Conservation (phyloP, 1,140 invertebrate species). For the Euwallacea fornicatus region DNA sequence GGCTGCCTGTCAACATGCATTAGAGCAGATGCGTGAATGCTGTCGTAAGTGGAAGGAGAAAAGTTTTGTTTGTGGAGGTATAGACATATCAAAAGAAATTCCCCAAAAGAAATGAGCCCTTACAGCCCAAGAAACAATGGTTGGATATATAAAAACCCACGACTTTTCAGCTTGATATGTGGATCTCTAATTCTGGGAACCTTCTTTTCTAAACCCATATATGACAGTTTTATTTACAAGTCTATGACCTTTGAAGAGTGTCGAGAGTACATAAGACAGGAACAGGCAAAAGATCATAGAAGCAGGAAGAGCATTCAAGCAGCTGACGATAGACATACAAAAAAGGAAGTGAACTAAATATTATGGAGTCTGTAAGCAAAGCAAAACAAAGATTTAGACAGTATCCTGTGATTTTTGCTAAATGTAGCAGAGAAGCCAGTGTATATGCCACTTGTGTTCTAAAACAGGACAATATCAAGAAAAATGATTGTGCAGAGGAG, state of each 20-base stretch:
- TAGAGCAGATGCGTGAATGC: slow-evolving; percentile 67
- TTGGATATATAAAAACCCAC: slow-evolving; percentile 60
- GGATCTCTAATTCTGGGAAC: slow-evolving; percentile 56
- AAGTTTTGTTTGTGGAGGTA: slow-evolving; percentile 68
- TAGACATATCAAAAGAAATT: slow-evolving; percentile 53
- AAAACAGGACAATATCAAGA: slow-evolving; percentile 68
- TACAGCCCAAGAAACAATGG: slow-evolving; percentile 47
- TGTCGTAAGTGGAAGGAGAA: slow-evolving; percentile 62
- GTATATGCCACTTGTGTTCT: slow-evolving; percentile 78
- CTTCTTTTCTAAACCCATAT: slow-evolving; percentile 71
- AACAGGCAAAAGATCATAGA: background rate
- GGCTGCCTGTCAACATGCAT: slow-evolving; percentile 59
- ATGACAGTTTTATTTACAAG: slow-evolving; percentile 61
- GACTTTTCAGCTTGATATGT: slow-evolving; percentile 56
- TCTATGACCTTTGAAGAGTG: background rate
- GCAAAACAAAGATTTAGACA: slow-evolving; percentile 70
- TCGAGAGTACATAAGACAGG: background rate
- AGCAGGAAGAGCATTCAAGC: slow-evolving; percentile 11
- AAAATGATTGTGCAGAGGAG: slow-evolving; percentile 72
- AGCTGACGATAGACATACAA: slow-evolving; percentile 21
- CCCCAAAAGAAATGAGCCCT: slow-evolving; percentile 39
- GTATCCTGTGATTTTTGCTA: slow-evolving; percentile 71
- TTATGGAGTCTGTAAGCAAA: slow-evolving; percentile 78
- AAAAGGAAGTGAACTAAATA: slow-evolving; percentile 24
- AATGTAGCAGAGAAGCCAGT: slow-evolving; percentile 68